Conservation (phyloP, 1,140 invertebrate genomes). For the Rhyacophila brunnea region DNA sequence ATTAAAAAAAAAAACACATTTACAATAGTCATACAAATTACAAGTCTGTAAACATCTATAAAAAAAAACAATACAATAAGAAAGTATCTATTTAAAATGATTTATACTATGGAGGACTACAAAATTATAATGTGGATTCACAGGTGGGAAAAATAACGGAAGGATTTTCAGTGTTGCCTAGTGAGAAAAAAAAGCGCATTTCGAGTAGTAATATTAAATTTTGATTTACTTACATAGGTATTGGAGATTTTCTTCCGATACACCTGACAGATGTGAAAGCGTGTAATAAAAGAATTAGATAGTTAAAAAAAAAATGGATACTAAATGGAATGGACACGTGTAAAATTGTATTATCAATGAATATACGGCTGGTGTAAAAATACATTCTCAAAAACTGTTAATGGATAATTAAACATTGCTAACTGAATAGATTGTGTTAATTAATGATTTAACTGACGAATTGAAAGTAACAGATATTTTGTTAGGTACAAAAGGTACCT, state of each 20-base stretch:
- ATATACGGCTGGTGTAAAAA: too few relatives aligned
- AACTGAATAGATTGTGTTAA: too few relatives aligned
- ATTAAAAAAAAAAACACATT: conserved; percentile 2
- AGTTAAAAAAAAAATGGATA: conserved; percentile 5
- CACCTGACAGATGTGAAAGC: conserved; percentile 24
- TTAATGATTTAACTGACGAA: too few relatives aligned
- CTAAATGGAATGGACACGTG: too few relatives aligned
- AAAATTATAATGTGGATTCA: neutral
- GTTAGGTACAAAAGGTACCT: too few relatives aligned
- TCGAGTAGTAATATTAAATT: neutral
- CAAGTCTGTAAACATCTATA: neutral
- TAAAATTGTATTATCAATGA: too few relatives aligned
- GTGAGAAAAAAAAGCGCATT: neutral
- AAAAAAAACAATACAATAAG: conserved; percentile 1
- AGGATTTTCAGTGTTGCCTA: neutral
- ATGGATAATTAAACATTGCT: too few relatives aligned
- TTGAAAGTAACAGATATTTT: too few relatives aligned
- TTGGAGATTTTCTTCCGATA: conserved; percentile 35
- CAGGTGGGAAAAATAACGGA: conserved; percentile 3
- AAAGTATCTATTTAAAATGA: neutral
- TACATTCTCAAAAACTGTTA: too few relatives aligned
- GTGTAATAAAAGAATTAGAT: conserved; percentile 15
- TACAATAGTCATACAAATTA: conserved; percentile 2
- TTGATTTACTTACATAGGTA: conserved; percentile 35
- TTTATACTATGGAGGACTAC: neutral